phyloP scores from a whole-genome alignment of 2,888 invertebrate species.

The Watsonalla cultraria region DNA sequence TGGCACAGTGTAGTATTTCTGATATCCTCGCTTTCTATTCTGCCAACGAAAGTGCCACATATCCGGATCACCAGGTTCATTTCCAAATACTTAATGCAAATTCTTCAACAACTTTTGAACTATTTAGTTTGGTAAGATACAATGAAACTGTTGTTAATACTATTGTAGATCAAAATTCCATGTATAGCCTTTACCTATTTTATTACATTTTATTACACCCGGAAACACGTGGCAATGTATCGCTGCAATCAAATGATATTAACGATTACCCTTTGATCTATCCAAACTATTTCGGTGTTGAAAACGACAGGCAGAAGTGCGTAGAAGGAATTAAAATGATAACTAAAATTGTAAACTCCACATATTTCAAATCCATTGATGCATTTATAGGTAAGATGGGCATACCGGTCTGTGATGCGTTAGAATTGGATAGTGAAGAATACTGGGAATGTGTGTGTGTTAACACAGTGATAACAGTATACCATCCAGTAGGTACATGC shows the following conservation, averaged over 20 bases:
- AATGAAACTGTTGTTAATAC: slow-evolving; percentile 31
- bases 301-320: slow-evolving; percentile 63
- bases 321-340: slow-evolving; percentile 41
- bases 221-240: slow-evolving; percentile 73
- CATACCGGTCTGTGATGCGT: slow-evolving; percentile 34
- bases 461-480: slow-evolving; percentile 72
- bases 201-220: slow-evolving; percentile 64
- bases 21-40: slow-evolving; percentile 67
- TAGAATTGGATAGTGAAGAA: slow-evolving; percentile 28
- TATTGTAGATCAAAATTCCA: slow-evolving; percentile 31
- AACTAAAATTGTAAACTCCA: slow-evolving; percentile 33
- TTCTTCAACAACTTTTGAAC: slow-evolving; percentile 15
- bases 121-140: slow-evolving; percentile 32
- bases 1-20: slow-evolving; percentile 65
- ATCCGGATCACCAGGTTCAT: slow-evolving; percentile 48
- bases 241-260: slow-evolving; percentile 76
- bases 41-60: slow-evolving; percentile 31
- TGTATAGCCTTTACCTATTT: slow-evolving; percentile 43
- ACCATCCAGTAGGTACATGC: slow-evolving; percentile 83
- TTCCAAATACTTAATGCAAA: slow-evolving; percentile 37
- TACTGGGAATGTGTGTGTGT: slow-evolving; percentile 54
- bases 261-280: slow-evolving; percentile 79
- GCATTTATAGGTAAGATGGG: slow-evolving; percentile 34
- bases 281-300: slow-evolving; percentile 80
- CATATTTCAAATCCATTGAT: slow-evolving; percentile 31